Base-by-base conservation (phyloP, 2,113 vertebrate genomes). In the Podarcis muralis region DNA sequence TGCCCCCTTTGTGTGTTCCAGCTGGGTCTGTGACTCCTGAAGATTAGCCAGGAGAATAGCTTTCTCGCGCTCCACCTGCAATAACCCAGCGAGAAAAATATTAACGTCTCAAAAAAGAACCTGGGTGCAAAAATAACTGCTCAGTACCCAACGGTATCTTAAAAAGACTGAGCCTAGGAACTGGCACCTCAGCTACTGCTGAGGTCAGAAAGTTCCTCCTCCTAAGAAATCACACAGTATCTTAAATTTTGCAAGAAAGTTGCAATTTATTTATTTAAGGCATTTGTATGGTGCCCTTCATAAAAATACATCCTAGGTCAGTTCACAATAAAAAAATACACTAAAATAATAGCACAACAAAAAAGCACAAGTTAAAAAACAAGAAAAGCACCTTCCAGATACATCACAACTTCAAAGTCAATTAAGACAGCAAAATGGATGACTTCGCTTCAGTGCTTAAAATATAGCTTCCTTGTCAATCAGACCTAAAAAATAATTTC, bases 41-140 rank as follows among this genome's bases (percentile, higher is more conserved):
- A 99, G 97, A 84, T 96, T 99, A 93, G 98, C 97, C 94, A 99
- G 96, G 43, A 99, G 97, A 37, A 97, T 95, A 2, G 98, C 96
- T 93, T 99, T 99, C 93, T 99, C 99, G 80, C 98, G 94, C 90
- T 99, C 99, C 94, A 99, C 98, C 99, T 99, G 96, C 35, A 96
- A 92, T 4, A 91, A 59, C 85, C 89, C 85, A 71, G 85, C 5
- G 32, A 66, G n/a, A 89, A 66, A 90, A 83, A 81, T 76, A 86
- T 89, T 81, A 91, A 18, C 90, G 65, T 53, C 72, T 87, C 76
- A 53, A 48, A 12, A 5, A 40, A 25, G 23, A 75, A 76, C 15
- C 6, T 20, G 23, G 13, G 23, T 72, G 6, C 15, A 37, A 81
- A 87, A 80, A 6, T 37, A 80, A 30, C 9, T 13, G 20, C 6